Conservation (phyloP, 2,888 invertebrate genomes). For the Clanis bilineata region DNA sequence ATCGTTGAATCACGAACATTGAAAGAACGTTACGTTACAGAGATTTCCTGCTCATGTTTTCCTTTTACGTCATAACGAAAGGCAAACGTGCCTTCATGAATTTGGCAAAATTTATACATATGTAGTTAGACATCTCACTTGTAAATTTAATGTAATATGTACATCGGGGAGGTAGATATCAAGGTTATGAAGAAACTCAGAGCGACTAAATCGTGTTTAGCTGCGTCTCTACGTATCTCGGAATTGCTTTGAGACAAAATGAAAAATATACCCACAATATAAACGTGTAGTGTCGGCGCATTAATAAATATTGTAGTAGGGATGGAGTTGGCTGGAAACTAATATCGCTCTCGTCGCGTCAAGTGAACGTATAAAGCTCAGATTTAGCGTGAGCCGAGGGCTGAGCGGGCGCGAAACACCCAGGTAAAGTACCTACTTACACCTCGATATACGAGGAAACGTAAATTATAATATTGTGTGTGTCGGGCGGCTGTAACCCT, state of each 20-base stretch:
- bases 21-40: conserved; percentile 3
- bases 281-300: conserved; percentile 47
- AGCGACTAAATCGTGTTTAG: conserved; percentile 1
- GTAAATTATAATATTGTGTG: conserved; percentile 83
- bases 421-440: conserved; percentile 81
- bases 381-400: conserved; percentile 79
- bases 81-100: background rate
- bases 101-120: background rate
- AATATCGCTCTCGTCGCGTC: conserved; percentile 81
- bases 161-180: background rate
- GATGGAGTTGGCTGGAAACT: conserved; percentile 77
- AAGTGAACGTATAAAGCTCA: conserved; percentile 82
- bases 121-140: background rate
- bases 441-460: conserved; percentile 80
- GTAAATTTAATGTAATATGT: background rate
- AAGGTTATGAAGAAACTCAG: conserved; percentile 9
- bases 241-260: conserved; percentile 16
- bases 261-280: conserved; percentile 13
- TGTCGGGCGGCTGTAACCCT: conserved; percentile 76
- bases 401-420: conserved; percentile 77
- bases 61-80: conserved; percentile 1
- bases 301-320: conserved; percentile 80
- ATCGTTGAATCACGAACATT: background rate
- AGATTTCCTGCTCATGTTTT: background rate
- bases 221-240: conserved; percentile 17